Base-by-base conservation (phyloP, 2,888 invertebrate species). In the Sesamia inferens region DNA sequence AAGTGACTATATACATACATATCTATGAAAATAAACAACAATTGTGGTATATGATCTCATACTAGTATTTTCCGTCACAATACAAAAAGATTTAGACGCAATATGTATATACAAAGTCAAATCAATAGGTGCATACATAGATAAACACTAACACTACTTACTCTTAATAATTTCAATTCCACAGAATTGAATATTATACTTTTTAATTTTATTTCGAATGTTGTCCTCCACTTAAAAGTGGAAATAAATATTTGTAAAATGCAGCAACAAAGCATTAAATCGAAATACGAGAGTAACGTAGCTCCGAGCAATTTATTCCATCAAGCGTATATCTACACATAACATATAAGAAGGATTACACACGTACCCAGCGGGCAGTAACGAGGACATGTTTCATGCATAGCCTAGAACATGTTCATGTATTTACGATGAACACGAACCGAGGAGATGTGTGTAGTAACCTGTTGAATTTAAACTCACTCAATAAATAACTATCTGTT, bases 371-470 rank as follows among this genome's bases (percentile, higher is more conserved):
- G 83, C 81, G 76, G 81, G 71, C 66, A 72, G 76, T 44, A 47
- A 71, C 71, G 39, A 24, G 73, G 44, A 79, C 67, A 82, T 84
- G 79, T 82, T 84, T 84, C 85, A 82, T 76, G 82, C 76, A 81
- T 74, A 64, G 65, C 66, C 82, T 83, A 68, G 70, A 72, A 73
- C 64, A 78, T 71, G 69, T 51, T 71, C 62, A 57, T 79, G 51
- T 81, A 71, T 77, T 63, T 71, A 68, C 58, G 59, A 69, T 48
- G 63, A 73, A 83, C 74, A 61, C 67, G 68, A n/a, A 65, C 67
- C 39, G 62, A 47, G 16, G 13, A 16, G 13, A 5, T 44, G 58
- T 31, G 19, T 66, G 24, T 11, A 55, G 62, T 65, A 66, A 72
- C 71, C 71, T 79, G 81, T 76, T 85, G 76, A 81, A 58, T 76